Conservation (phyloP, 2,797 vertebrate genomes). For the Carapus acus region DNA sequence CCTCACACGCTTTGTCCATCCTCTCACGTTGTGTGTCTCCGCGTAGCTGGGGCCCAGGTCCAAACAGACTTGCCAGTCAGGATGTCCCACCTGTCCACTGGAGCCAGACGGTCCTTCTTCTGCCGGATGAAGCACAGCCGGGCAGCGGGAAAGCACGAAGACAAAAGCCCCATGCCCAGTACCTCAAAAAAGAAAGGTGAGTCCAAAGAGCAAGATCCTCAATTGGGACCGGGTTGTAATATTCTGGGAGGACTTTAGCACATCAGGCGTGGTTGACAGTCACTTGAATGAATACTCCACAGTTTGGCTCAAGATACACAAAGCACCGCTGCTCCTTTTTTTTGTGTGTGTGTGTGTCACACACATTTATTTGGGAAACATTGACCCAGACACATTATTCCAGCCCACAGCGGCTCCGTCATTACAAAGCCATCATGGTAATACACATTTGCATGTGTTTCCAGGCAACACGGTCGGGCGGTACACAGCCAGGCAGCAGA, state of each 20-base stretch:
- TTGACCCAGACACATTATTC: neutral
- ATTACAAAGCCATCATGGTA: slow-evolving; percentile 5
- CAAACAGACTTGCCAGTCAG: slow-evolving; percentile 79
- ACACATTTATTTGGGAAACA: too few relatives aligned
- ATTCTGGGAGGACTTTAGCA: too few relatives aligned
- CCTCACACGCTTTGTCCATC: too few relatives aligned
- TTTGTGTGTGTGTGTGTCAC: too few relatives aligned
- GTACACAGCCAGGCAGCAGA: slow-evolving; percentile 11
- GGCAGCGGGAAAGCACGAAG: slow-evolving; percentile 78
- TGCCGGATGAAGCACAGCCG: slow-evolving; percentile 94
- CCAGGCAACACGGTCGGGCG: slow-evolving; percentile 10
- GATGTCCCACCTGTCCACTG: slow-evolving; percentile 78
- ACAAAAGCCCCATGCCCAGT: slow-evolving; percentile 76
- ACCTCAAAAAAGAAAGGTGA: slow-evolving; percentile 93
- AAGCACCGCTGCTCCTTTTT: too few relatives aligned
- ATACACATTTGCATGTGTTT: slow-evolving; percentile 18
- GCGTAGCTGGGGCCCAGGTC: slow-evolving; percentile 82
- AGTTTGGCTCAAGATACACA: neutral
- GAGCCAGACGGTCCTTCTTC: slow-evolving; percentile 91
- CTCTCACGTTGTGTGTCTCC: slow-evolving; percentile 8
- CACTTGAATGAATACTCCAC: too few relatives aligned
- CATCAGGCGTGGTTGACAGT: too few relatives aligned
- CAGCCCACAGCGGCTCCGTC: too few relatives aligned
- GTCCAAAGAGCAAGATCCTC: too few relatives aligned
- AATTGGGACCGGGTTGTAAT: too few relatives aligned